Percentiles rank a stretch among this genome's conserved stretches.
phyloP scores from a whole-genome alignment of 2,113 vertebrate species.

The Oncorhynchus tshawytscha region DNA sequence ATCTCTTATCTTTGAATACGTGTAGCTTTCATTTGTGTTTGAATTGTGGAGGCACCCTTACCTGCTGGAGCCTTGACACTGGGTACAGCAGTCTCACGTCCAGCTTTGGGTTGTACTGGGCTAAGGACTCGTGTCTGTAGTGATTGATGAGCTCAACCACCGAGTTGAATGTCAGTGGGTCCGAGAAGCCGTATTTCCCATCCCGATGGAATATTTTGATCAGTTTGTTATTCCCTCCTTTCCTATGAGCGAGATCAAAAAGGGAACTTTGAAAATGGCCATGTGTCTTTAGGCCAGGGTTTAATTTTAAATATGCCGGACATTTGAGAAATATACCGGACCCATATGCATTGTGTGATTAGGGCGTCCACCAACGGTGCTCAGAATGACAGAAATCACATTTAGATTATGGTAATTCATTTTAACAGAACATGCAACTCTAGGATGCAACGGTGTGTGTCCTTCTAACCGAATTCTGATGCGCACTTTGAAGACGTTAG shows the following conservation, averaged over 20 bases:
- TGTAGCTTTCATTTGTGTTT: too few relatives aligned
- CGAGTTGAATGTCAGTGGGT: constrained; percentile 95
- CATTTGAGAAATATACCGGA: too few relatives aligned
- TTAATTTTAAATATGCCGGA: too few relatives aligned
- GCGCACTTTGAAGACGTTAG: too few relatives aligned
- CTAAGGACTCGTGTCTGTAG: constrained; percentile 94
- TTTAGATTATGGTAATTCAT: too few relatives aligned
- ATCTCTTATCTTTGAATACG: too few relatives aligned
- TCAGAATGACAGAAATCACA: too few relatives aligned
- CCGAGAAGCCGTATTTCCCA: constrained; percentile 97
- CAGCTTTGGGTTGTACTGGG: constrained; percentile 98
- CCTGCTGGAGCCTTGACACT: constrained; percentile 98
- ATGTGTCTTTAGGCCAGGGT: not conserved
- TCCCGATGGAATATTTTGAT: constrained; percentile 99
- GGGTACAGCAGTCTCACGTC: constrained; percentile 96
- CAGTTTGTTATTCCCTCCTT: constrained; percentile 99
- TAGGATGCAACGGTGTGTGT: too few relatives aligned
- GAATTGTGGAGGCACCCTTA: constrained; percentile 46
- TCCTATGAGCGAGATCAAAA: constrained; percentile 76
- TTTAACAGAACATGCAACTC: too few relatives aligned
- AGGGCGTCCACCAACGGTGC: too few relatives aligned
- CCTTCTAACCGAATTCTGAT: too few relatives aligned
- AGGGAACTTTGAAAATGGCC: not conserved
- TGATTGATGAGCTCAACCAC: constrained; percentile 98
- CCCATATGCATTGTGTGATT: too few relatives aligned